Evolutionary conservation across 2,888 invertebrate species (phyloP), one percentile per base, ranked within the genome.

Genomic region (Trachelus troglodyta): DNA sequence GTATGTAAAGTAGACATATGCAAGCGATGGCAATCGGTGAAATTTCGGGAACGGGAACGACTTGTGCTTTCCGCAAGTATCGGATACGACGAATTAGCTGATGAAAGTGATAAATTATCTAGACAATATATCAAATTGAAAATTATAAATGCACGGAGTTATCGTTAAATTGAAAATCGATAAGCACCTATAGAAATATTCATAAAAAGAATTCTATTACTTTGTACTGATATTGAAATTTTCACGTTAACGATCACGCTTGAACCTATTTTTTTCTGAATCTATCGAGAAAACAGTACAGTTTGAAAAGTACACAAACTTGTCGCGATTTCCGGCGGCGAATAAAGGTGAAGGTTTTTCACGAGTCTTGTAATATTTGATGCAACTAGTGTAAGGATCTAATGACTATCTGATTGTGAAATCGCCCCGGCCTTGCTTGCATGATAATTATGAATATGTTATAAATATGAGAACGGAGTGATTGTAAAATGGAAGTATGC

Each of bases 401-500:
- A 76, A 76, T 76, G 34, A 34, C 37, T 69, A 79, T 79, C 76
- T 76, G 83, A 87, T 89, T 91, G 90, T 89, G 89, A 91, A 90
- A 91, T 89, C 89, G 82, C 86, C 89, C 9, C 87, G 90, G 85
- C 90, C 91, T 91, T 89, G 90, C 83, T 81, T 33, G 85, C 86
- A 86, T 87, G 88, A 89, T 90, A 90, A 90, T 90, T 90, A 90
- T 87, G 89, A 90, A 90, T 90, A 89, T 88, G 85, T 90, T 90
- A 90, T 89, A 89, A 89, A 90, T 90, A 90, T 87, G 86, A 88
- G 88, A 87, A 84, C 84, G 82, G 85, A 88, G 89, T 86, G 89
- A 88, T 89, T 89, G 89, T 86, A 85, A 84, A 85, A 83, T 83
- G 81, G 81, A 78, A 81, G 82, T 80, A 79, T 68, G 75, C 74